Percentiles rank a stretch among this genome's conserved stretches.
Conservation (phyloP, 2,888 invertebrate species). For the Drosophila robusta region DNA sequence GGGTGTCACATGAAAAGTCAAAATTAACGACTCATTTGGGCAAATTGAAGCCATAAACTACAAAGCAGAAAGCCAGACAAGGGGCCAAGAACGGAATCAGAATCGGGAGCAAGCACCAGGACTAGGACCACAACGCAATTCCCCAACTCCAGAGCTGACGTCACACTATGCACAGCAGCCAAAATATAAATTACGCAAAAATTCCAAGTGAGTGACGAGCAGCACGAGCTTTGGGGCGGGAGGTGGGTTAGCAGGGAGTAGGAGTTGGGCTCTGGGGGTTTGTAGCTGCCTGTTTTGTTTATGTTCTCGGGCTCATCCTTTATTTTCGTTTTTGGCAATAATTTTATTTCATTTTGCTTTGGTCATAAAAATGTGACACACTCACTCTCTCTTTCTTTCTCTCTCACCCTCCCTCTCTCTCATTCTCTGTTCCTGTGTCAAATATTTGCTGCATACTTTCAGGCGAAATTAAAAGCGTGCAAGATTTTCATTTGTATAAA, state of each 20-base stretch:
- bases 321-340: constrained; percentile 58
- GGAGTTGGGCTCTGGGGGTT: background rate
- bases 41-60: constrained; percentile 83
- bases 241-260: background rate
- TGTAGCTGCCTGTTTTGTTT: constrained; percentile 25
- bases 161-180: constrained; percentile 47
- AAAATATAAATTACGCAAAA: constrained; percentile 62
- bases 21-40: constrained; percentile 83
- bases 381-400: background rate
- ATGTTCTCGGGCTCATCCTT: constrained; percentile 44
- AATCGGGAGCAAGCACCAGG: constrained; percentile 1
- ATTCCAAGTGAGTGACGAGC: constrained; percentile 60
- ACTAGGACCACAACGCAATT: constrained; percentile 1
- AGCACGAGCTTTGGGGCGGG: background rate
- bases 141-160: constrained; percentile 30
- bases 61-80: constrained; percentile 49
- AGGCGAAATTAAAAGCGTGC: constrained; percentile 75
- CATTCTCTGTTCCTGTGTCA: constrained; percentile 1
- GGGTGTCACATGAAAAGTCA: constrained; percentile 66
- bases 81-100: constrained; percentile 10
- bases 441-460: constrained; percentile 67
- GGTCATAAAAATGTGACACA: constrained; percentile 70
- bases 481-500: constrained; percentile 66
- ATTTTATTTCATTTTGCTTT: constrained; percentile 71
- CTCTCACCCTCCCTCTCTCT: no score